Base-by-base conservation (phyloP, 92 coral and sea anemone species). In the Pocillopora meandrina region DNA sequence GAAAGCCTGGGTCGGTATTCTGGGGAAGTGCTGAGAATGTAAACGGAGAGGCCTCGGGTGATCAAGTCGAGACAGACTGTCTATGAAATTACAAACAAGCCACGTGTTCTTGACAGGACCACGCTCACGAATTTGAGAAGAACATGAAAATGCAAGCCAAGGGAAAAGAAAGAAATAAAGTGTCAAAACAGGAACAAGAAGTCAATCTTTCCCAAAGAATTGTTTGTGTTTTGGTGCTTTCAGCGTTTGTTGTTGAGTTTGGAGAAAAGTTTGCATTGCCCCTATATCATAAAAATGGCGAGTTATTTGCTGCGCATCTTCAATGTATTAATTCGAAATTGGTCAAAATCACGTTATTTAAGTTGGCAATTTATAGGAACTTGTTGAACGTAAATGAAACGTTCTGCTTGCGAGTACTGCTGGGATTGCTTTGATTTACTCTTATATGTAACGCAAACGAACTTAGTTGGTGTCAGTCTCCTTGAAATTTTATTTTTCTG, bases 1-100 rank as follows among this genome's bases (percentile, higher is more conserved):
- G 78, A 19, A 76, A 74, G 63, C 61, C 89, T 26, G 94, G 82
- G 83, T 55, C 79, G 2, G 61, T 83, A 15, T 88, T 91, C 75
- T 81, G 91, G 31, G 42, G 79, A 19, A 81, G 89, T 67, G 67
- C 71, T 59, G 61, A 84, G 79, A 34, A 47, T 13, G 67, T 89
- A 70, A 83, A 87, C 56, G 93, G 93, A 2, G 83, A 83, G 0
- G 10, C 76, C 1, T 56, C 80, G 20, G 71, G 63, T 47, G 47
- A 66, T 20, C 83, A 70, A 15, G 8, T 7, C 52, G 94, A 91
- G 4, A 72, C 86, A 1, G 17, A 82, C 21, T 82, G 78, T 61
- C 72, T 47, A 73, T 71, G 13, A 49, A 0, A 14, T 34, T 16
- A 73, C 55, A 26, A 49, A 2, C 21, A 68, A 10, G 80, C 67